phyloP scores from a whole-genome alignment of 2,888 invertebrate genomes.

The Hofmannophila pseudospretella region DNA sequence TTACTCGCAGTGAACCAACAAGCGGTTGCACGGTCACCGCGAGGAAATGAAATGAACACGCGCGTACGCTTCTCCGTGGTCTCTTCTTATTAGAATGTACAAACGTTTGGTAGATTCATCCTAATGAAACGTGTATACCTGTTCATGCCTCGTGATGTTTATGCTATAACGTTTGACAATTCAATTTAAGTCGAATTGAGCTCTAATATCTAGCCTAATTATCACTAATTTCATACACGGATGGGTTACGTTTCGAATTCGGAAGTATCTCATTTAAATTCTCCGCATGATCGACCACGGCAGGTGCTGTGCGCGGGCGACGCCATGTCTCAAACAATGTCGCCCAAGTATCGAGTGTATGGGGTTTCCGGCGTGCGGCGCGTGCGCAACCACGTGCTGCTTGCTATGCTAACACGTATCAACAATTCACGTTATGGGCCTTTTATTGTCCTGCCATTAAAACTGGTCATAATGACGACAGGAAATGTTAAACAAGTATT shows the following conservation, averaged over 20 bases:
- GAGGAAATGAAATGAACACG: slow-evolving; percentile 59
- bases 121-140: slow-evolving; percentile 12
- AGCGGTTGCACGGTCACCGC: slow-evolving; percentile 53
- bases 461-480: slow-evolving; percentile 19
- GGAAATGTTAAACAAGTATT: slow-evolving; percentile 30
- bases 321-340: slow-evolving; percentile 37
- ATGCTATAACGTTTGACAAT: neutral
- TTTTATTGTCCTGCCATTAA: slow-evolving; percentile 40
- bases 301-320: slow-evolving; percentile 38
- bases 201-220: slow-evolving; percentile 1
- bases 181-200: slow-evolving; percentile 8
- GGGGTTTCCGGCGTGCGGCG: slow-evolving; percentile 58
- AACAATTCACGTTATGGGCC: slow-evolving; percentile 30
- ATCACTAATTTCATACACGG: slow-evolving; percentile 11
- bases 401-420: slow-evolving; percentile 23
- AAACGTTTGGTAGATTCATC: neutral
- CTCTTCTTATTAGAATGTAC: slow-evolving; percentile 35
- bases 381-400: slow-evolving; percentile 60
- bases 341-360: slow-evolving; percentile 35
- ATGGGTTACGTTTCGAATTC: slow-evolving; percentile 18
- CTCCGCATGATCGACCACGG: slow-evolving; percentile 36
- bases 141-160: slow-evolving; percentile 5
- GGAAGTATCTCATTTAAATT: slow-evolving; percentile 40
- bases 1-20: slow-evolving; percentile 59
- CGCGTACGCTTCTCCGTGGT: slow-evolving; percentile 34